phyloP scores from a whole-genome alignment of 1,140 invertebrate species.

The Eumeta japonica region DNA sequence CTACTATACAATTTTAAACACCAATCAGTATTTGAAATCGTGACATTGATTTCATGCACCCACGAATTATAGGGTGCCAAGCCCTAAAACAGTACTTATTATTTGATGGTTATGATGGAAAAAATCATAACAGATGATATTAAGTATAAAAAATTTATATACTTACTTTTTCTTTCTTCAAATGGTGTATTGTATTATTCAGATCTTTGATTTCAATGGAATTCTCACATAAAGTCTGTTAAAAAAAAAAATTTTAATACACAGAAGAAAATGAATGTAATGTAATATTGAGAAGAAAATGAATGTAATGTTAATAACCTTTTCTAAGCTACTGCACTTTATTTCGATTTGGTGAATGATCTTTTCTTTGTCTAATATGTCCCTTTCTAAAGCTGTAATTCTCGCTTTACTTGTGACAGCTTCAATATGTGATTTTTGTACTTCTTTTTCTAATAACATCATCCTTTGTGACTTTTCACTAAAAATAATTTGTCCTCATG shows the following conservation, averaged over 20 bases:
- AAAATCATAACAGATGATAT: too few relatives aligned
- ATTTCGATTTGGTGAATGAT: constrained; percentile 25
- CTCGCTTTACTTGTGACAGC: constrained; percentile 60
- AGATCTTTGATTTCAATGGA: constrained; percentile 39
- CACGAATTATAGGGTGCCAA: too few relatives aligned
- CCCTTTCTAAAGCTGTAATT: constrained; percentile 61
- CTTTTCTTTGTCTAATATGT: constrained; percentile 37
- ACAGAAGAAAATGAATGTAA: too few relatives aligned
- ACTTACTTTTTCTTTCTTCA: constrained; percentile 48
- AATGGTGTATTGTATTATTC: constrained; percentile 30
- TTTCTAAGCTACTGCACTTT: constrained; percentile 37
- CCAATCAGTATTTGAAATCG: too few relatives aligned
- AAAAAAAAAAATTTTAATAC: too few relatives aligned
- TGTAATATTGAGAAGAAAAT: too few relatives aligned
- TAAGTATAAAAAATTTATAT: constrained; percentile 5
- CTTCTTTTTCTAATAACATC: constrained; percentile 60
- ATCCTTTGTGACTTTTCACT: constrained; percentile 59
- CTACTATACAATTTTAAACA: too few relatives aligned
- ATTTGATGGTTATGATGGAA: too few relatives aligned
- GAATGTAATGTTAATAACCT: too few relatives aligned
- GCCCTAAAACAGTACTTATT: too few relatives aligned
- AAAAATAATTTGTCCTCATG: too few relatives aligned
- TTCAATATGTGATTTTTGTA: constrained; percentile 62
- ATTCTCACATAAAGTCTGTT: constrained; percentile 46
- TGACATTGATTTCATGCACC: too few relatives aligned